These are phyloP conservation scores for Ceriagrion tenellum DNA, from an alignment of 2,888 invertebrate genomes.

Conservation along the genomic window DNA sequence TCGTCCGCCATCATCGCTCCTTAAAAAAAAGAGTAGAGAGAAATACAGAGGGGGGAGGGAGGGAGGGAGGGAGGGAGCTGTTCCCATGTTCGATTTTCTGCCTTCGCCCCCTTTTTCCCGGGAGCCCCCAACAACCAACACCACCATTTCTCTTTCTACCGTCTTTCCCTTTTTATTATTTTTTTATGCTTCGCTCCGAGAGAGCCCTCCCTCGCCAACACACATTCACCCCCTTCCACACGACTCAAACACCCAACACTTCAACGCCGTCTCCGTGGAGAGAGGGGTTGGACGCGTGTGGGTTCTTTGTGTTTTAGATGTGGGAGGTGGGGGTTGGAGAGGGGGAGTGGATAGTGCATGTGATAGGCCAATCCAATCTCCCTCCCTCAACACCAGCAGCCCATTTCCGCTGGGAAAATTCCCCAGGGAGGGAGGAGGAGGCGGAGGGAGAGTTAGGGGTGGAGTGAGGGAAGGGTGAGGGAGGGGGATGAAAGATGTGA, in stretches of 20 bases:
- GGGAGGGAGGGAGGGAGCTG: neutral
- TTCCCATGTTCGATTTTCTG: neutral
- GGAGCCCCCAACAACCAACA: too few species aligned
- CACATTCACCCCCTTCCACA: too few species aligned
- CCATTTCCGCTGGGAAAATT: neutral
- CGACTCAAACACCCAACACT: too few species aligned
- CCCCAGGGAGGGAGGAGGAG: neutral
- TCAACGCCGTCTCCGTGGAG: neutral
- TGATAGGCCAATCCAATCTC: neutral
- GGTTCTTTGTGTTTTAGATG: too few species aligned
- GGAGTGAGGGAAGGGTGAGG: neutral
- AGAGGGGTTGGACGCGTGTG: neutral
- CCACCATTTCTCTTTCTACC: constrained; percentile 14
- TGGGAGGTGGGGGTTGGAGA: neutral
- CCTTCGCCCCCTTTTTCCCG: neutral
- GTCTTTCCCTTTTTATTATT: constrained; percentile 5
- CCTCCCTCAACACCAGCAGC: neutral
- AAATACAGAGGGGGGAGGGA: too few species aligned
- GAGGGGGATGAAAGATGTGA: too few species aligned
- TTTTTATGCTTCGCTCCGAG: neutral
- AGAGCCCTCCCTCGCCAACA: too few species aligned
- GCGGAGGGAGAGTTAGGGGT: neutral
- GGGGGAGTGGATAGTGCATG: neutral
- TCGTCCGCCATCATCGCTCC: constrained; percentile 2
- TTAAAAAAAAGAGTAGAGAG: neutral